Evolutionary conservation across 2,888 invertebrate genomes (phyloP).

Genomic region (Thereva nobilitata): DNA sequence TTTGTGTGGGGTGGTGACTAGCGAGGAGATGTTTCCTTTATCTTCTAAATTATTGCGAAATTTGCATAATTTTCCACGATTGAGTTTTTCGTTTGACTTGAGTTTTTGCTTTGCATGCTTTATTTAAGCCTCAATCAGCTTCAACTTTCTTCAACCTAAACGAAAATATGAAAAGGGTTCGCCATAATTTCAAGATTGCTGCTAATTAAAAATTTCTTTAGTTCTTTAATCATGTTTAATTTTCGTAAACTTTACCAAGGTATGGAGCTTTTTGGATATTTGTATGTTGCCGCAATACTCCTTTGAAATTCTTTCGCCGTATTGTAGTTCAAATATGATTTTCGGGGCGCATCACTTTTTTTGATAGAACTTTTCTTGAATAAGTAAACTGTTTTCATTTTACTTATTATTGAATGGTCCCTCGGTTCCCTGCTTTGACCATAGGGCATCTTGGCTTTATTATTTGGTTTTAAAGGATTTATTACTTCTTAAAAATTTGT

Average conservation of each 20-base stretch:
- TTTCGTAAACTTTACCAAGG: background rate
- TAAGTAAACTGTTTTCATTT: too few species aligned
- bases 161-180: conserved; percentile 2
- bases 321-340: too few species aligned
- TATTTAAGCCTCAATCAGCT: background rate
- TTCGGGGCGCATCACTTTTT: too few species aligned
- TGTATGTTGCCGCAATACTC: too few species aligned
- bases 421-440: too few species aligned
- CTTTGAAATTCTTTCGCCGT: too few species aligned
- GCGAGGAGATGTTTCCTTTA: conserved; percentile 11
- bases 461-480: too few species aligned
- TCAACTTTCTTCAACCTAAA: conserved; percentile 1
- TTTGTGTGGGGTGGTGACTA: conserved; percentile 4
- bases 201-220: conserved; percentile 3
- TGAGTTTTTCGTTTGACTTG: conserved; percentile 7
- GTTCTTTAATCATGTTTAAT: conserved; percentile 7
- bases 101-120: background rate
- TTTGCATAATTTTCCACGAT: conserved; percentile 19
- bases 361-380: too few species aligned
- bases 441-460: too few species aligned
- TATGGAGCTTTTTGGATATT: too few species aligned
- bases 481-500: too few species aligned
- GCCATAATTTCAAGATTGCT: conserved; percentile 15
- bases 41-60: conserved; percentile 19
- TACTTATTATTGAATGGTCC: too few species aligned